These are phyloP conservation scores for Panthera uncia DNA, from an alignment of 2,113 vertebrate species.

Conservation along the genomic window DNA sequence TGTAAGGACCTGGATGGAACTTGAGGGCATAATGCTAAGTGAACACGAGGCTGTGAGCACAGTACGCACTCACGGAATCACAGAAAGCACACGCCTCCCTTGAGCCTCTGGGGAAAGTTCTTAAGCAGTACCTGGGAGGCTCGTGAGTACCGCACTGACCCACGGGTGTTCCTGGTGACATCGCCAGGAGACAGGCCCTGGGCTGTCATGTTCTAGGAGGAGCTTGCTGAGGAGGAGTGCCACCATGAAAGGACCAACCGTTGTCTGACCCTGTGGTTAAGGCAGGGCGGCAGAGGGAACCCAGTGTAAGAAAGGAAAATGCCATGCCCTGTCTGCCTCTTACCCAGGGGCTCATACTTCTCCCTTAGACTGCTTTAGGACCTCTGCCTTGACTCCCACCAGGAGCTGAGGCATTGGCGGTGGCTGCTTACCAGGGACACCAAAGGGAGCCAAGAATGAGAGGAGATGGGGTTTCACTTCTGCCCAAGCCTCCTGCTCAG, in stretches of 20 bases:
- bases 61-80: background rate
- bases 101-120: background rate
- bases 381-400: background rate
- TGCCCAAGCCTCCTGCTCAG: background rate
- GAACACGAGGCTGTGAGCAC: background rate
- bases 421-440: background rate
- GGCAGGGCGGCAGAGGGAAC: accelerated
- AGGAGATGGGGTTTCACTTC: background rate
- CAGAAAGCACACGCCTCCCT: background rate
- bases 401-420: background rate
- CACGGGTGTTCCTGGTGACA: background rate
- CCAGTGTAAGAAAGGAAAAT: background rate
- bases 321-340: background rate
- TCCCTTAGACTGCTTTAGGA: background rate
- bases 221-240: background rate
- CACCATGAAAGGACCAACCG: background rate
- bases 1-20: background rate
- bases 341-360: background rate
- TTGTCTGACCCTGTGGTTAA: background rate
- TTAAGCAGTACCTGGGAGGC: background rate
- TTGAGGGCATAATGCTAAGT: background rate
- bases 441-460: background rate
- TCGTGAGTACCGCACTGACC: background rate
- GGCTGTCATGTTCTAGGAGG: background rate
- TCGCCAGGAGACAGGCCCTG: background rate